A percentile compares a stretch with the other conserved stretches of the same genome.
Conservation (phyloP, 2,113 vertebrate species). For the Motacilla tschutschensis region DNA sequence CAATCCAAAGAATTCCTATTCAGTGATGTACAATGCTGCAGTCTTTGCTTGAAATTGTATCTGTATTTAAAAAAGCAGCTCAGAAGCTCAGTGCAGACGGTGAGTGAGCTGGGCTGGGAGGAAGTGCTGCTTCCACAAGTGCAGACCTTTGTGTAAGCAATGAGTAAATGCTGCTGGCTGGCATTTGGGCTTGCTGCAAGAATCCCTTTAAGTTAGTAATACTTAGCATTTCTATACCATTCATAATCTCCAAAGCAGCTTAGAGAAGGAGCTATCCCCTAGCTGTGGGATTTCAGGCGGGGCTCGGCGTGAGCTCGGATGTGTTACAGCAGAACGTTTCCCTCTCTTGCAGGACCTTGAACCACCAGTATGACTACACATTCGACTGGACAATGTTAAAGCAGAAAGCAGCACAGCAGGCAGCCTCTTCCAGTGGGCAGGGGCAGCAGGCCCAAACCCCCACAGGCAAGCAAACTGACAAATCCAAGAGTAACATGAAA, state of each 20-base stretch:
- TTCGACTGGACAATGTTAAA: conserved; percentile 99
- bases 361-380: conserved; percentile 99
- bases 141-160: not conserved
- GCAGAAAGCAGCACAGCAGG: conserved; percentile 99
- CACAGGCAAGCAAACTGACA: conserved; percentile 99
- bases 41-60: not conserved
- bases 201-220: conserved; percentile 5
- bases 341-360: conserved; percentile 86
- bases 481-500: conserved; percentile 99
- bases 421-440: conserved; percentile 97
- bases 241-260: conserved; percentile 5
- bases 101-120: not conserved
- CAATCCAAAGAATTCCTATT: not conserved
- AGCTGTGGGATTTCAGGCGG: not conserved
- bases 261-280: not conserved
- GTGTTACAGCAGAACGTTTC: not conserved
- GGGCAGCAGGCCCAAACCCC: conserved; percentile 99
- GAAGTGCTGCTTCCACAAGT: not conserved
- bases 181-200: conserved; percentile 1
- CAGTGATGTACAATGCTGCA: not conserved
- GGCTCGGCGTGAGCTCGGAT: not conserved
- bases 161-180: not conserved
- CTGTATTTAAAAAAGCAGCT: not conserved
- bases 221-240: not conserved
- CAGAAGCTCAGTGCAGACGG: not conserved